Base-by-base conservation (phyloP, 2,113 vertebrate genomes). In the Formicarius rufipectus region DNA sequence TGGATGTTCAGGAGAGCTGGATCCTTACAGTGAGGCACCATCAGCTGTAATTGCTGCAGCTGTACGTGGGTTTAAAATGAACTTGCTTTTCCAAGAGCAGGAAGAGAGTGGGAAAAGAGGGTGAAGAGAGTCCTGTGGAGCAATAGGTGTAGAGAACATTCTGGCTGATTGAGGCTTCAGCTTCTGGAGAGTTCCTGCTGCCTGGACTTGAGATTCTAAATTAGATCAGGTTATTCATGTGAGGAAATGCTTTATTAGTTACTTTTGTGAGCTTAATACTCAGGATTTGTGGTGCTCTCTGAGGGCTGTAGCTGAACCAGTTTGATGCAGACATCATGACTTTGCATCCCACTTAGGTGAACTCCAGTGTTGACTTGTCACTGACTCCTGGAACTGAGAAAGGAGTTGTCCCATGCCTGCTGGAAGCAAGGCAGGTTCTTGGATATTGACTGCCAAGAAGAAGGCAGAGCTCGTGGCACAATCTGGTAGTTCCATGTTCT, bases 21-120 rank as follows among this genome's bases (percentile, higher is more conserved):
- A 93, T 96, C 89, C 35, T 16, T 93, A 75, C 76, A 56, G 73
- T 58, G 31, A 17, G 3, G 91, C 87, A 52, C 66, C 52, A 19
- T 77, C 78, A 77, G 66, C 94, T 90, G 33, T 89, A 95, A 95
- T 71, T 90, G 89, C 91, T 77, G 73, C 82, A 93, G 94, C 93
- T 95, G 74, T 55, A 87, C 2, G 15, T 85, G 82, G 75, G 39
- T 86, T 94, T 91, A 22, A 83, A 94, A 91, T 83, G 50, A 95
- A 88, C 79, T 50, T 87, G 84, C 50, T 39, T 85, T 95, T 94
- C 78, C 73, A 16, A 58, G 37, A 66, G 89, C 87, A 93, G 71
- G 74, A 82, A 89, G 62, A 64, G 69, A 62, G 49, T 44, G 25
- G 42, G 64, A 80, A 42, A 96, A 85, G 64, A 69, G 67, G 62